Evolutionary conservation across 2,797 vertebrate genomes (phyloP), one percentile per base, ranked within the genome.

Genomic region (Falco peregrinus): DNA sequence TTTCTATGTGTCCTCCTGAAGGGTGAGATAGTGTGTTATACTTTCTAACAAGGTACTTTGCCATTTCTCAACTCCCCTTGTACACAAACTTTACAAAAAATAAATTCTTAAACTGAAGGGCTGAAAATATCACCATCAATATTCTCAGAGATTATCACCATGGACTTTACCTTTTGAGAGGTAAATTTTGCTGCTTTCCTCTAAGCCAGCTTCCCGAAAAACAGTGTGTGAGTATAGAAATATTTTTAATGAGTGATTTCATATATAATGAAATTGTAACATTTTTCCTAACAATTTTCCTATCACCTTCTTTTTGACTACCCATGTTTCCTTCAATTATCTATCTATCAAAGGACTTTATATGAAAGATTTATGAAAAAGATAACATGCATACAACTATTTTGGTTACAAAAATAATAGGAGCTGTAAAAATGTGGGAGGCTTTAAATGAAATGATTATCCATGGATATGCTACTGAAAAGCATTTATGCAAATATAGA

Each of bases 401-500:
- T 93, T 95, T 90, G 19, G 80, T 92, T 84, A 60, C 86, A 89
- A 94, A 84, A 59, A 85, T 89, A 53, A 90, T 74, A 13, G 85
- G 48, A 11, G 47, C 37, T 92, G 35, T 78, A 87, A 63, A 25
- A 87, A 45, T 48, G 4, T 69, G 50, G 64, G 21, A 89, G 74
- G 33, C 33, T 64, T 74, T 43, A 95, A 93, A 95, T 92, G 51
- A 96, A 96, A 95, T 20, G 4, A 65, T 95, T 91, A 76, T 74
- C 75, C 67, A 59, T 63, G 59, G 60, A 73, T 91, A 78, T 69
- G 45, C 43, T 77, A 61, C 63, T 60, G 53, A 94, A 84, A 68
- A 87, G 9, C 69, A 93, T 92, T 78, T 89, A 82, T 87, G 77
- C 53, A 90, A 94, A 95, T 67, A 87, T 25, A 80, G 81, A 85